Percentiles rank a stretch among this genome's conserved stretches.
Evolutionary conservation across 2,888 invertebrate genomes (phyloP).

Genomic region (Pomacea canaliculata): DNA sequence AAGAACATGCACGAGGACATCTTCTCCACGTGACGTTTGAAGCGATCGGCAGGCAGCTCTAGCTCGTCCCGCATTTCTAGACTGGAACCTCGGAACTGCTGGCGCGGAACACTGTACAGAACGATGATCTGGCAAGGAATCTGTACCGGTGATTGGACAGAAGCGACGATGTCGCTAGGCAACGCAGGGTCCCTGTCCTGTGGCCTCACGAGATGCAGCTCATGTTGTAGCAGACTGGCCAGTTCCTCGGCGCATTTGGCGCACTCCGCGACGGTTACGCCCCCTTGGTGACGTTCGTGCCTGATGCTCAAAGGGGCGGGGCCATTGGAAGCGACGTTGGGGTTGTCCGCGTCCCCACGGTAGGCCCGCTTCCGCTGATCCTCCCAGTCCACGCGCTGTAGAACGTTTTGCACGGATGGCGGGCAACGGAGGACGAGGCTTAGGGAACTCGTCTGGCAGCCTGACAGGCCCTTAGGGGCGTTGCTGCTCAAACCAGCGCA

Average conservation of each 20-base stretch:
- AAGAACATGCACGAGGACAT: slow-evolving; percentile 7
- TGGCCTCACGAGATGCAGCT: neutral
- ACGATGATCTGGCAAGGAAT: neutral
- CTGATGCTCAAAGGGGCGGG: slow-evolving; percentile 12
- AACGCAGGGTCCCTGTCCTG: no score
- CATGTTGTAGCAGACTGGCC: neutral
- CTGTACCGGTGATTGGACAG: neutral
- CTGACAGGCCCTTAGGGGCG: slow-evolving; percentile 3
- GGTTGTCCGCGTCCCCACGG: neutral
- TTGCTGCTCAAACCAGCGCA: slow-evolving; percentile 31
- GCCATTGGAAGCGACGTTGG: slow-evolving; percentile 9
- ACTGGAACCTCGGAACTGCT: neutral
- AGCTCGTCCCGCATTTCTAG: no score
- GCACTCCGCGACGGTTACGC: neutral
- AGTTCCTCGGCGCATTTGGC: slow-evolving; percentile 3
- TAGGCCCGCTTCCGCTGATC: neutral
- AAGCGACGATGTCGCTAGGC: neutral
- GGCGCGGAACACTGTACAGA: slow-evolving; percentile 3
- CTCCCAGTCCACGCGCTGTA: slow-evolving; percentile 20
- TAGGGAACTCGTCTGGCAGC: neutral
- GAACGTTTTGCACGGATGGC: slow-evolving; percentile 14
- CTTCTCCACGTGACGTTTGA: neutral
- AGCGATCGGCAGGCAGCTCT: neutral
- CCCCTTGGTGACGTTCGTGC: neutral
- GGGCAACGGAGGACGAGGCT: slow-evolving; percentile 14